These are phyloP conservation scores for Stenopsyche tienmushanensis DNA, from an alignment of 1,140 invertebrate species.

Conservation along the genomic window DNA sequence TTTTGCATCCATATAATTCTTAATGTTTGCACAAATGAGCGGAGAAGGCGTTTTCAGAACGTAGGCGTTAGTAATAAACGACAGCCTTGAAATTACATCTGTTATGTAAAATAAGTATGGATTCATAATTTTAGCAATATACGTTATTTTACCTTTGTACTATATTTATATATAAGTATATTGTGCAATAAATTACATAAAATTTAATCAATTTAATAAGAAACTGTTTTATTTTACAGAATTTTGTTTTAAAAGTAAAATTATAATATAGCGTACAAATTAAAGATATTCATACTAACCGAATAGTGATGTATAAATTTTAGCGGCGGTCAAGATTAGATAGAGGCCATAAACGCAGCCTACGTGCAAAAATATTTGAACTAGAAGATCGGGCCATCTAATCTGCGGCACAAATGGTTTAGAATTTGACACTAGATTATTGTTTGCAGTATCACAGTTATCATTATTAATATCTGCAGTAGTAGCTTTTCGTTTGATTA, in stretches of 20 bases:
- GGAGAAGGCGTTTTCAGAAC: no score
- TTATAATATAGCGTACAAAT: slow-evolving; percentile 1
- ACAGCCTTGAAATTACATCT: no score
- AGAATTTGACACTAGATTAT: slow-evolving; percentile 26
- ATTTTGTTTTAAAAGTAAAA: not conserved
- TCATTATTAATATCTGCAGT: slow-evolving; percentile 17
- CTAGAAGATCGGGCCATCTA: slow-evolving; percentile 68
- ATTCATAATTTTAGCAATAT: no score
- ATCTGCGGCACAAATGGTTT: slow-evolving; percentile 62
- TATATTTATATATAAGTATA: no score
- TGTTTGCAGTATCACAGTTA: slow-evolving; percentile 44
- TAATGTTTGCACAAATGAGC: no score
- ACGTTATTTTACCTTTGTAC: no score
- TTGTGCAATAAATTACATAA: no score
- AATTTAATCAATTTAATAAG: not conserved
- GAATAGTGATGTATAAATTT: slow-evolving; percentile 66
- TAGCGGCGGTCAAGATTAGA: slow-evolving; percentile 64
- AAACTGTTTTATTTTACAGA: not conserved
- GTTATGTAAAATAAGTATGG: no score
- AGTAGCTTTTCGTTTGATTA: slow-evolving; percentile 11
- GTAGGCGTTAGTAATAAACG: no score
- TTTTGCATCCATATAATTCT: not conserved
- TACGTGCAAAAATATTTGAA: slow-evolving; percentile 67
- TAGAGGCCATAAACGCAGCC: slow-evolving; percentile 71
- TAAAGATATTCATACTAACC: slow-evolving; percentile 58